A percentile compares a stretch with the other conserved stretches of the same genome.
phyloP scores from a whole-genome alignment of 2,113 vertebrate genomes.

The Boulengerochromis microlepis region DNA sequence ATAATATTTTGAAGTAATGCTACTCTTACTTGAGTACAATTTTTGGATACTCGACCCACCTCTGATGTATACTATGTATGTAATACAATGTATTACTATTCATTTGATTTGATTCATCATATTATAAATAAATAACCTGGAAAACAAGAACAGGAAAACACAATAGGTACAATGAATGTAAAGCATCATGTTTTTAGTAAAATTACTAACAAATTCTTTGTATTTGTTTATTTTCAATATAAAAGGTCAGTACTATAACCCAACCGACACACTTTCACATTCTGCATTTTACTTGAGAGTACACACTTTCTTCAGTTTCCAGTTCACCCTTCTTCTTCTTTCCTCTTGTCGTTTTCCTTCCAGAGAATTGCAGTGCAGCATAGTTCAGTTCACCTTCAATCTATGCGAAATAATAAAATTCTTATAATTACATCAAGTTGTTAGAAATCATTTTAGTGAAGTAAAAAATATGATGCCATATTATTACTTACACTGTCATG shows the following conservation, averaged over 20 bases:
- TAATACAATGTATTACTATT: background rate
- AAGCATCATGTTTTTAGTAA: background rate
- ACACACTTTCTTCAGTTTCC: background rate
- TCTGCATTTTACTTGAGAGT: background rate
- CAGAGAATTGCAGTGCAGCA: background rate
- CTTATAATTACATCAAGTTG: background rate
- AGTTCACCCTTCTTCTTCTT: background rate
- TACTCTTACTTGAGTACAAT: background rate
- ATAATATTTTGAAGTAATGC: background rate
- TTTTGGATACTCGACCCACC: accelerated
- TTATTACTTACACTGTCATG: background rate
- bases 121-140: accelerated
- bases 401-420: accelerated
- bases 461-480: accelerated
- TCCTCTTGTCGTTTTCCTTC: background rate
- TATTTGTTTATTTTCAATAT: background rate
- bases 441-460: background rate
- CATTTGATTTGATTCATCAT: accelerated
- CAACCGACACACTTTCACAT: accelerated
- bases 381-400: background rate
- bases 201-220: background rate
- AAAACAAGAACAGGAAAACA: background rate
- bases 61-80: accelerated
- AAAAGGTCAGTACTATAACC: accelerated
- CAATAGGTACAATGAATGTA: accelerated